Conservation (phyloP, 2,888 invertebrate species). For the Phania funesta region DNA sequence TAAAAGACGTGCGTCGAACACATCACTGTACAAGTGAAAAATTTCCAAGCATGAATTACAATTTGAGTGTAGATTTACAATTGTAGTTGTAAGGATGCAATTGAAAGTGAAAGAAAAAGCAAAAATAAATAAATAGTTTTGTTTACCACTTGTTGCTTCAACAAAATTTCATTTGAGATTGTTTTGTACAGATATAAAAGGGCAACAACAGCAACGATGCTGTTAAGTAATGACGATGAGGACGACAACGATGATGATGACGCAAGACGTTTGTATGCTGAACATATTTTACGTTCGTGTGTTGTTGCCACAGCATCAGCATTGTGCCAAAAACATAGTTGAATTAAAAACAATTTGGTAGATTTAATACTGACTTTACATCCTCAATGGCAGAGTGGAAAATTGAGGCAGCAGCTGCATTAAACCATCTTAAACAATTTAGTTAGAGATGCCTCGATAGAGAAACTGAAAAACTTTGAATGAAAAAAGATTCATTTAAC, state of each 20-base stretch:
- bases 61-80: slow-evolving; percentile 5
- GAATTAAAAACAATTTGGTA: slow-evolving; percentile 28
- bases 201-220: neutral
- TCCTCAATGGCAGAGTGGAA: neutral
- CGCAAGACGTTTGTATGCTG: neutral
- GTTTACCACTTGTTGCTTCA: slow-evolving; percentile 62
- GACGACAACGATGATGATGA: neutral
- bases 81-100: slow-evolving; percentile 1
- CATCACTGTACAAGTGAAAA: neutral
- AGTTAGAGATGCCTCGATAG: slow-evolving; percentile 42
- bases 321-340: slow-evolving; percentile 31
- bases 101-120: slow-evolving; percentile 5
- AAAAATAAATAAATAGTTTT: slow-evolving; percentile 49
- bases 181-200: slow-evolving; percentile 12
- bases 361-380: slow-evolving; percentile 5
- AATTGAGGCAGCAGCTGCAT: neutral
- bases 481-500: slow-evolving; percentile 14
- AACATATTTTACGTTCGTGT: neutral
- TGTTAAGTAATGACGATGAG: neutral
- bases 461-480: slow-evolving; percentile 35
- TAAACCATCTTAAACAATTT: slow-evolving; percentile 21
- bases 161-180: slow-evolving; percentile 39
- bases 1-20: neutral
- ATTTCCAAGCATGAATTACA: neutral
- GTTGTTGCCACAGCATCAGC: slow-evolving; percentile 1